Evolutionary conservation across 2,113 vertebrate species (phyloP).

Genomic region (Tichodroma muraria): DNA sequence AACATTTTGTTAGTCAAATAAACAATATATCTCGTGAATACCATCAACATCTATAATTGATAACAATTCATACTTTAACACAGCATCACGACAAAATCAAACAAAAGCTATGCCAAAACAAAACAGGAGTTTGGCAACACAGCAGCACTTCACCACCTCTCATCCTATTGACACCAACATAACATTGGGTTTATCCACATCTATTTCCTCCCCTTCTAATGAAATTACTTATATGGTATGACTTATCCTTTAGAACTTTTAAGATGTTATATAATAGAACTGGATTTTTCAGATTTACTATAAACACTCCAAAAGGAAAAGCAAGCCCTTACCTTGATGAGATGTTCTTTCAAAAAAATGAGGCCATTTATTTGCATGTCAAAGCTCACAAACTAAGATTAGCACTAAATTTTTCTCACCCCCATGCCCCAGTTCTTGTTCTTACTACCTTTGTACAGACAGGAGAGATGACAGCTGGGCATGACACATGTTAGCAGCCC

Average conservation of each 20-base stretch:
- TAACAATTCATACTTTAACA: neutral
- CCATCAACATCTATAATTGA: neutral
- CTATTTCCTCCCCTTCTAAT: neutral
- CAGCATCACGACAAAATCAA: neutral
- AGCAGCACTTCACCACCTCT: neutral
- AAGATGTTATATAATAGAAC: neutral
- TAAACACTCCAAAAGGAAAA: neutral
- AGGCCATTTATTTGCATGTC: neutral
- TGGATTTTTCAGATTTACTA: neutral
- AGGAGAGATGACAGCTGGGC: neutral
- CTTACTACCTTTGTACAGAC: neutral
- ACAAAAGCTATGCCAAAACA: neutral
- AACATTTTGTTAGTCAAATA: neutral
- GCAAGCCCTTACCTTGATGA: neutral
- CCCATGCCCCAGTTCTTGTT: neutral
- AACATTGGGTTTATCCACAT: neutral
- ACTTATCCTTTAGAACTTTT: neutral
- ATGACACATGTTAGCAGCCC: neutral
- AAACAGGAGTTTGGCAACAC: neutral
- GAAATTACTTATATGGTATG: neutral
- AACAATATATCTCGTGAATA: neutral
- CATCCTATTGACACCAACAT: neutral
- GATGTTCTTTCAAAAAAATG: neutral
- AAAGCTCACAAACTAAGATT: neutral
- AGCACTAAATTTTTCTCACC: neutral